Percentiles rank a stretch among this genome's conserved stretches.
Evolutionary conservation across 2,113 vertebrate species (phyloP).

Genomic region (Nicator chloris): DNA sequence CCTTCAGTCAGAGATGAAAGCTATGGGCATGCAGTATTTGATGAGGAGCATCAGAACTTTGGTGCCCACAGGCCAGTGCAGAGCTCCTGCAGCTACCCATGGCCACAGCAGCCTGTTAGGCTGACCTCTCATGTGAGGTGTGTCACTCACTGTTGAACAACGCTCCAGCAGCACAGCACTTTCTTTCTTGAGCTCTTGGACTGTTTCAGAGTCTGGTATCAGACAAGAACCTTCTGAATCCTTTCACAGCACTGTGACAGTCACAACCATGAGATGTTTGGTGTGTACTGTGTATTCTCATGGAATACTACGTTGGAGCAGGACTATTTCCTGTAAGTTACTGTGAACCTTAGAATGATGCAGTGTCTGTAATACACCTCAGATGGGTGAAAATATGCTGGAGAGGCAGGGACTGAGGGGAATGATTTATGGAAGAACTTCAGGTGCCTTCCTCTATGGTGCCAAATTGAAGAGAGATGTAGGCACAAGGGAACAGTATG

Average conservation of each 20-base stretch:
- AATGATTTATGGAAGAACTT: background rate
- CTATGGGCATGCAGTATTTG: constrained; percentile 84
- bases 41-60: constrained; percentile 86
- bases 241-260: constrained; percentile 82
- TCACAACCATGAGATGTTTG: constrained; percentile 86
- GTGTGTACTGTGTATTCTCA: constrained; percentile 85
- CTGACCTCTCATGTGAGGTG: rapidly evolving
- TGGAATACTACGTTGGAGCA: constrained; percentile 86
- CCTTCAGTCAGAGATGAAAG: constrained; percentile 85
- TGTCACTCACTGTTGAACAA: rapidly evolving
- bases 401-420: background rate
- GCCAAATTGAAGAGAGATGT: background rate
- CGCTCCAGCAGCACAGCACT: rapidly evolving
- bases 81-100: constrained; percentile 88
- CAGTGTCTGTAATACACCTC: rapidly evolving
- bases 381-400: background rate
- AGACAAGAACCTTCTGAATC: background rate
- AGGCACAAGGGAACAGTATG: background rate
- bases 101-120: constrained; percentile 50
- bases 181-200: background rate
- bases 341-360: too few relatives aligned
- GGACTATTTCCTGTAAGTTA: constrained; percentile 82
- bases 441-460: background rate
- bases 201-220: background rate
- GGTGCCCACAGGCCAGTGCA: constrained; percentile 84